These are phyloP conservation scores for Heterodera filipjevi DNA, from an alignment of 2,888 invertebrate genomes.

Conservation along the genomic window DNA sequence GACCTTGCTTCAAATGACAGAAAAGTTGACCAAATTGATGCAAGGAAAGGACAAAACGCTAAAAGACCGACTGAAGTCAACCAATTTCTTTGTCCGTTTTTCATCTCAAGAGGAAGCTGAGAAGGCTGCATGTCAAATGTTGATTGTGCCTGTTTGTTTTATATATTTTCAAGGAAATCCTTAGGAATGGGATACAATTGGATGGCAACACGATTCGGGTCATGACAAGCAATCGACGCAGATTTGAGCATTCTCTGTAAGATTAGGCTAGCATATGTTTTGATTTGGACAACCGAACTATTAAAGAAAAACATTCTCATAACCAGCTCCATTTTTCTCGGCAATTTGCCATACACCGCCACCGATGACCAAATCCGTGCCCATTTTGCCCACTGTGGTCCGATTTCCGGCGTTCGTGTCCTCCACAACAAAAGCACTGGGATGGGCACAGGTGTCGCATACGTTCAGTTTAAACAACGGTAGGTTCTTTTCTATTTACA, in stretches of 20 bases:
- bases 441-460: conserved; percentile 33
- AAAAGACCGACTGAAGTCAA: conserved; percentile 22
- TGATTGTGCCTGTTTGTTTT: not conserved
- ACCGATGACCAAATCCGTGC: conserved; percentile 30
- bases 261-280: too few relatives aligned
- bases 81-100: conserved; percentile 39
- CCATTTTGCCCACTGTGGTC: conserved; percentile 26
- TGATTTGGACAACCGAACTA: not conserved
- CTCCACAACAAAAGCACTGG: conserved; percentile 37
- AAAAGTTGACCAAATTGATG: conserved; percentile 41
- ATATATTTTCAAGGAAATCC: not conserved
- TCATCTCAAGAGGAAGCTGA: conserved; percentile 34
- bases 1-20: conserved; percentile 39
- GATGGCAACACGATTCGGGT: conserved; percentile 5
- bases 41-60: conserved; percentile 33
- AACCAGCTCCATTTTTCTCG: conserved; percentile 35
- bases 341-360: conserved; percentile 35
- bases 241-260: conserved; percentile 2
- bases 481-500: not conserved
- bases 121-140: conserved; percentile 20
- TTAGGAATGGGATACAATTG: conserved; percentile 18
- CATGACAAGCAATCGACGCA: not conserved
- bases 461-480: conserved; percentile 18
- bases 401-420: conserved; percentile 23
- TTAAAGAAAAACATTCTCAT: not conserved